Base-by-base conservation (phyloP, 2,888 invertebrate species). In the Brenthis daphne region DNA sequence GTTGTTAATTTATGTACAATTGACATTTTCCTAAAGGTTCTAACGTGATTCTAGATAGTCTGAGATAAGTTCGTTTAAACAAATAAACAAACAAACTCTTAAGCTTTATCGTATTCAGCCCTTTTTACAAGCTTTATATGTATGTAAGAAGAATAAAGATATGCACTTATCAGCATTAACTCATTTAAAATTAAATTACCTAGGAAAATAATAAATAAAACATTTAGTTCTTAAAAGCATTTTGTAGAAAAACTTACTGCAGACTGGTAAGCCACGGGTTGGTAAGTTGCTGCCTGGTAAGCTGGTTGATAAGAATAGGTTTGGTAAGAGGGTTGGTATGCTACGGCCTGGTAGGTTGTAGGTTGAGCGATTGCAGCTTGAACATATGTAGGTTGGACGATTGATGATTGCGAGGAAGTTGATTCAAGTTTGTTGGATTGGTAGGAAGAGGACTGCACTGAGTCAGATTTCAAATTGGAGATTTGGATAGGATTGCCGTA, bases 381-480 rank as follows among this genome's bases (percentile, higher is more conserved):
- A 55, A 43, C 14, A 13, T 50, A 12, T 58, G 57, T 24, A 24
- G 69, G 72, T 20, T 63, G 70, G 2, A 58, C 50, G 2, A 69
- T 51, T 20, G 64, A n/a, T 29, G 69, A 55, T 64, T 71, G 72
- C 63, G 67, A 56, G 51, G 65, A 73, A n/a, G 71, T 70, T 51
- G 74, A 65, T 53, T 74, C 70, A 24, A 66, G 55, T n/a, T 67
- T 67, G 57, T 70, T 73, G 57, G 74, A 63, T 60, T 74, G 72
- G 69, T 66, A 74, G 57, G 68, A 68, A 29, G 76, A 68, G 57
- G 74, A 71, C 48, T 72, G 74, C 14, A 74, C 37, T 13, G 75
- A 64, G 73, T 66, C 71, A 58, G 70, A 71, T 56, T 76, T 66
- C 66, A 65, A 67, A 69, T 58, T 76, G 72, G 48, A 75, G 67